Base-by-base conservation (phyloP, 2,797 vertebrate genomes). In the Catostomus latipinnis region DNA sequence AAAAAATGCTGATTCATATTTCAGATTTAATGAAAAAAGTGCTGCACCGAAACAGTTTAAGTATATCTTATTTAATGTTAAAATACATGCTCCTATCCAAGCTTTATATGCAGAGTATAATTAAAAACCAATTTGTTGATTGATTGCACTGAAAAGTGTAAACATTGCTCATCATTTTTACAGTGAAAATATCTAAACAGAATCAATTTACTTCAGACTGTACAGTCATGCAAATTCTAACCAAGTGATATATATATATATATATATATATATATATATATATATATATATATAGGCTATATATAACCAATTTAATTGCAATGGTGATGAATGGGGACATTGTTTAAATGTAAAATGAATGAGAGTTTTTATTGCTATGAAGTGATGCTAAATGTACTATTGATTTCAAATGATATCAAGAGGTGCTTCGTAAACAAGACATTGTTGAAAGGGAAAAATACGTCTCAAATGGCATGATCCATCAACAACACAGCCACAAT, bases 1-100 rank as follows among this genome's bases (percentile, higher is more conserved):
- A 57, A 11, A 71, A 72, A 54, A 66, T 7, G 58, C 73, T 78
- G 57, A 71, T 83, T 61, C 50, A 61, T 76, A 68, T 62, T 81
- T 74, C 50, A 68, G 14, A 53, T 49, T 57, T 63, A 75, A 82
- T 74, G 52, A 82, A 74, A 53, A 58, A 65, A 60, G 65, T 52
- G 50, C 14, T 68, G 49, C 57, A 56, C 45, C 18, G 49, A 52
- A 66, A 61, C 56, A 48, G 46, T 52, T 58, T 53, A 58, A 34
- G 34, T 34, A 34, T 34, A 34, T 34, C 2, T 34, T 34, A 3
- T 34, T 34, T 34, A 34, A 3, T 34, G 34, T 34, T 34, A 34
- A 34, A 34, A 34, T 34, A 3, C 34, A 3, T 34, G 34, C 34
- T 34, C 34, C 34, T 34, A 34, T 3, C 2, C 34, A 34, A 34